Evolutionary conservation across 2,888 invertebrate genomes (phyloP), one percentile per base, ranked within the genome.

Genomic region (Eugnorisma glareosa): DNA sequence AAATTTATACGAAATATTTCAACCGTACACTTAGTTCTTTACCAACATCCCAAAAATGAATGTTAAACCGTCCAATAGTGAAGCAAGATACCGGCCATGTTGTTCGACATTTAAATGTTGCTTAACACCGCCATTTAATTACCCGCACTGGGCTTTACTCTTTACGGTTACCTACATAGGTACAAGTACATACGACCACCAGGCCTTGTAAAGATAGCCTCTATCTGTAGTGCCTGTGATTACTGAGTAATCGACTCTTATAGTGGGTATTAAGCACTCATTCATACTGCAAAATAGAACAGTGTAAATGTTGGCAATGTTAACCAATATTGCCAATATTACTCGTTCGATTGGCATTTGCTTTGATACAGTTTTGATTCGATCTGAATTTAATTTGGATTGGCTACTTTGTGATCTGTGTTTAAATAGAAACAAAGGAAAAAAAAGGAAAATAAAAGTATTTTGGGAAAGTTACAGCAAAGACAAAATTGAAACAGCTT

Each of bases 191-290:
- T 67, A 37, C 48, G 37, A 77, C 74, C 73, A 73, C 61, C 67
- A 79, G 77, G 67, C 86, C 86, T 87, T 88, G 88, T 77, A 79
- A 77, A 83, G 81, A 87, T 87, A 84, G 80, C 70, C 68, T 69
- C 63, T 79, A 83, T 86, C 74, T 74, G 64, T 77, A 83, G 61
- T 54, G 54, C 75, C 67, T 75, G 37, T 70, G 64, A 84, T 78
- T 75, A 75, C 59, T n/a, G 10, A 66, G 83, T 72, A 84, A 84
- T 86, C 54, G 70, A 73, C 73, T 48, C 45, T 73, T 70, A n/a
- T 63, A 86, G 83, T 86, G 73, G 67, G 57, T 82, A 75, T 71
- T 67, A 67, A 64, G 35, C 21, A 77, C 68, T 67, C 31, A 63
- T 63, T 77, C 21, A 35, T 28, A 63, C 6, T 35, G 45, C 57